Evolutionary conservation across 2,888 invertebrate species (phyloP).

Genomic region (Morpho deidamia): DNA sequence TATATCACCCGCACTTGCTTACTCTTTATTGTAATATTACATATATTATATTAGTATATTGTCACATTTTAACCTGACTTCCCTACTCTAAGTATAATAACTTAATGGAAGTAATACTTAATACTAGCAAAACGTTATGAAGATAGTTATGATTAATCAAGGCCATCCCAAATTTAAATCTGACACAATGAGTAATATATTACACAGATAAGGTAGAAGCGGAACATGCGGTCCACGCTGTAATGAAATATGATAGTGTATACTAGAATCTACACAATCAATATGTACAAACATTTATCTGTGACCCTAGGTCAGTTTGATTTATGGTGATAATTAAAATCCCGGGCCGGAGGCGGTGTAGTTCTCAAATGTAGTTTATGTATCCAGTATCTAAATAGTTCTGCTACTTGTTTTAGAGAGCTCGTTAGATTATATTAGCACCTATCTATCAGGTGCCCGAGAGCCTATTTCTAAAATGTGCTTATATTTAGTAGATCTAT

Average conservation of each 20-base stretch:
- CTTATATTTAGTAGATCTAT: too few species aligned
- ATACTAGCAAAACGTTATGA: too few species aligned
- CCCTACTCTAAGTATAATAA: too few species aligned
- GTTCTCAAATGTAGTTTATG: conserved; percentile 38
- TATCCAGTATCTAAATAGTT: conserved; percentile 31
- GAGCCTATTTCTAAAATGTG: not conserved
- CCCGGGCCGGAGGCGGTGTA: conserved; percentile 28
- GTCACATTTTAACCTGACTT: too few species aligned
- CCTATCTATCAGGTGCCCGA: conserved; percentile 6
- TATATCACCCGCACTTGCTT: too few species aligned
- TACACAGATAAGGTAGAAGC: conserved; percentile 12
- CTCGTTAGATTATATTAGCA: not conserved
- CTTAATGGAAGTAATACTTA: too few species aligned
- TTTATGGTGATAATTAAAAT: conserved; percentile 35
- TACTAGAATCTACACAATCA: conserved; percentile 20
- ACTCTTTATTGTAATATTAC: too few species aligned
- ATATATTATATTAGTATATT: too few species aligned
- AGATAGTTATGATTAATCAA: too few species aligned
- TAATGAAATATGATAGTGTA: conserved; percentile 15
- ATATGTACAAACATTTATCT: conserved; percentile 31
- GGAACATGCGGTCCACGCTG: conserved; percentile 7
- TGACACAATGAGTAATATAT: not conserved
- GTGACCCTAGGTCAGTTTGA: conserved; percentile 37
- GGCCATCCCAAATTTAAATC: not conserved
- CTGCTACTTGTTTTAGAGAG: conserved; percentile 9